phyloP scores from a whole-genome alignment of 2,888 invertebrate species.

The Diarsia mendica region DNA sequence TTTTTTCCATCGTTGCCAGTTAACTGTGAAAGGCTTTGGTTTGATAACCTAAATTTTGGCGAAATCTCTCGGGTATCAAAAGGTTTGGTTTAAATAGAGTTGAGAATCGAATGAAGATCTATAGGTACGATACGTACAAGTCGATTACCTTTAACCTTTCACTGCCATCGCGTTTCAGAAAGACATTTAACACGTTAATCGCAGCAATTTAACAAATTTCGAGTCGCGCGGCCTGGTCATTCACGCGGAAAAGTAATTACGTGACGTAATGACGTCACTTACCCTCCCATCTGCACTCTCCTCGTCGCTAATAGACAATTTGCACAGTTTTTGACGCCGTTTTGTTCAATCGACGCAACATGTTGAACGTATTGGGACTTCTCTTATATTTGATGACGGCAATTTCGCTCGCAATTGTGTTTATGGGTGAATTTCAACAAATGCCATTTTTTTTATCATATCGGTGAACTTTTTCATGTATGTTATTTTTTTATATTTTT shows the following conservation, averaged over 20 bases:
- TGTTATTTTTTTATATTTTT: no score
- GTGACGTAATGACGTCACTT: conserved; percentile 88
- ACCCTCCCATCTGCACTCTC: conserved; percentile 76
- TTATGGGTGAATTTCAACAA: no score
- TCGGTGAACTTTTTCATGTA: no score
- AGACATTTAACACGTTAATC: conserved; percentile 88
- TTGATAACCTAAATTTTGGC: conserved; percentile 7
- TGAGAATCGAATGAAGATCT: conserved; percentile 29
- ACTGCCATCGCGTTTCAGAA: conserved; percentile 78
- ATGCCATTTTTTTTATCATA: no score
- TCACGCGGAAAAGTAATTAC: conserved; percentile 90
- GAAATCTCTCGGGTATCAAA: background rate
- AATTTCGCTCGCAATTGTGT: conserved; percentile 45
- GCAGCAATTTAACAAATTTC: conserved; percentile 88
- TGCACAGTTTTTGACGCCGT: conserved; percentile 81
- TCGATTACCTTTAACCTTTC: conserved; percentile 71
- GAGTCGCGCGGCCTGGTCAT: conserved; percentile 81
- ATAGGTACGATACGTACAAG: conserved; percentile 48
- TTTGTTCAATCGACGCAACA: conserved; percentile 70
- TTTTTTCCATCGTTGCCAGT: conserved; percentile 8
- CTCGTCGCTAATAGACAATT: conserved; percentile 86
- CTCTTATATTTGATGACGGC: conserved; percentile 54
- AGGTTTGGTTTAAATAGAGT: conserved; percentile 6
- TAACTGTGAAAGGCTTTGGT: background rate
- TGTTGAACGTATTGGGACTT: conserved; percentile 56